Percentiles rank a stretch among this genome's conserved stretches.
phyloP scores from a whole-genome alignment of 2,113 vertebrate genomes.

The Gila orcuttii region DNA sequence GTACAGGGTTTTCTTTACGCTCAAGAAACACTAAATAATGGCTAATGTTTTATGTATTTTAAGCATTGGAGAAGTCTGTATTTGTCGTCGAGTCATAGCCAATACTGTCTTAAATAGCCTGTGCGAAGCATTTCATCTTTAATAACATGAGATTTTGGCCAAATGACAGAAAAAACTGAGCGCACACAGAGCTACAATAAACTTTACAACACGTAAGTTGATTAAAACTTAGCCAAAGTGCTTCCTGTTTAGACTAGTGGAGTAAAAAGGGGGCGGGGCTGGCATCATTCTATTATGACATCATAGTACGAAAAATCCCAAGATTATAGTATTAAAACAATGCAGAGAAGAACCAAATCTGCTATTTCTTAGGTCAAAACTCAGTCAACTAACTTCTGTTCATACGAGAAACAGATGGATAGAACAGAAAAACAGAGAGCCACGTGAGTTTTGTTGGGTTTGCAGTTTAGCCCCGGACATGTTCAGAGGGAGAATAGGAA shows the following conservation, averaged over 20 bases:
- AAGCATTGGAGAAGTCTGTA: too few species aligned
- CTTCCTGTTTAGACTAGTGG: slow-evolving; percentile 58
- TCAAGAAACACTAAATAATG: too few species aligned
- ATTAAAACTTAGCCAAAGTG: neutral
- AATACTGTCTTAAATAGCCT: too few species aligned
- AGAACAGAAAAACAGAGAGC: neutral
- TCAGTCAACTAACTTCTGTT: neutral
- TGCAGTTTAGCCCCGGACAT: slow-evolving; percentile 63
- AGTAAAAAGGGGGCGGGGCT: slow-evolving; percentile 7
- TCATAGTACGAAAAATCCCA: neutral
- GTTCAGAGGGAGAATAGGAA: slow-evolving; percentile 64
- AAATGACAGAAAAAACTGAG: too few species aligned
- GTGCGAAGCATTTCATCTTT: too few species aligned
- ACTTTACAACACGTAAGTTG: too few species aligned
- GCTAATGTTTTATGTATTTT: too few species aligned
- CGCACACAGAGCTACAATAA: too few species aligned
- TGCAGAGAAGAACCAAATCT: slow-evolving; percentile 28
- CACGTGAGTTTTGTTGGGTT: slow-evolving; percentile 63
- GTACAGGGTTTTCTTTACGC: too few species aligned
- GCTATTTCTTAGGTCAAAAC: neutral
- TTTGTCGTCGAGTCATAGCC: too few species aligned
- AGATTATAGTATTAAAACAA: slow-evolving; percentile 5
- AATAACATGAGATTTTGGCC: too few species aligned
- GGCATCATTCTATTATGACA: slow-evolving; percentile 43
- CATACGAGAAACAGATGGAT: neutral